Conservation (phyloP, 1,140 invertebrate species). For the Calycopis cecrops region DNA sequence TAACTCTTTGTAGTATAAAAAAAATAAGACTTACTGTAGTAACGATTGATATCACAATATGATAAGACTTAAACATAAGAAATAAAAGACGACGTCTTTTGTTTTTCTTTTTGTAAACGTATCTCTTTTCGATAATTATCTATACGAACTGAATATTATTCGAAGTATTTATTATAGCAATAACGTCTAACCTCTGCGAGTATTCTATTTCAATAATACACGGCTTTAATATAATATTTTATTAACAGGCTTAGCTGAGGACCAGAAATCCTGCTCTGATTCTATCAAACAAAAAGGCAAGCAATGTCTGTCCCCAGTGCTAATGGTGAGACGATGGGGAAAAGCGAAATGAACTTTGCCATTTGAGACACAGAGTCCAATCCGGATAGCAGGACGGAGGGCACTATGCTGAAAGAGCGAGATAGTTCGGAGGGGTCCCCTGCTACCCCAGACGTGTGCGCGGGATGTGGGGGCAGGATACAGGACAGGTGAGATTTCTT, state of each 20-base stretch:
- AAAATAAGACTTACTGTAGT: too few species aligned
- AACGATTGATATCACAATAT: too few species aligned
- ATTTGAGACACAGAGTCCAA: conserved; percentile 56
- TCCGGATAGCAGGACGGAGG: conserved; percentile 40
- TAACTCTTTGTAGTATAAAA: too few species aligned
- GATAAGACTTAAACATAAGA: too few species aligned
- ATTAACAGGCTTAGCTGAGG: conserved; percentile 21
- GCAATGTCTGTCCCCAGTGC: conserved; percentile 42
- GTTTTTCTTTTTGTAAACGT: too few species aligned
- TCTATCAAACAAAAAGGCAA: conserved; percentile 33
- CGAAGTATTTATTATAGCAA: too few species aligned
- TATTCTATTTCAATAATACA: too few species aligned
- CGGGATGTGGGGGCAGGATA: conserved; percentile 68
- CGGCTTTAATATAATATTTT: neutral
- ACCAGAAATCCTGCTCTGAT: conserved; percentile 31
- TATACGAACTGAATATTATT: too few species aligned
- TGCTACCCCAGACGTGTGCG: conserved; percentile 62
- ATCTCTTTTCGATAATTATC: too few species aligned
- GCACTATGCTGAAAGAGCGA: conserved; percentile 68
- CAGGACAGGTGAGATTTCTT: conserved; percentile 52
- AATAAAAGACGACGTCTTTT: too few species aligned
- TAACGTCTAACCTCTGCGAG: too few species aligned
- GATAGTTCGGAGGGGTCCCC: conserved; percentile 62
- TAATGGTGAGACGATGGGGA: conserved; percentile 25
- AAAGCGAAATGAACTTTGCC: conserved; percentile 51